Percentiles rank a stretch among this genome's conserved stretches.
These are phyloP conservation scores for Monoplex corrugatus DNA, from an alignment of 2,888 invertebrate genomes.

Conservation along the genomic window DNA sequence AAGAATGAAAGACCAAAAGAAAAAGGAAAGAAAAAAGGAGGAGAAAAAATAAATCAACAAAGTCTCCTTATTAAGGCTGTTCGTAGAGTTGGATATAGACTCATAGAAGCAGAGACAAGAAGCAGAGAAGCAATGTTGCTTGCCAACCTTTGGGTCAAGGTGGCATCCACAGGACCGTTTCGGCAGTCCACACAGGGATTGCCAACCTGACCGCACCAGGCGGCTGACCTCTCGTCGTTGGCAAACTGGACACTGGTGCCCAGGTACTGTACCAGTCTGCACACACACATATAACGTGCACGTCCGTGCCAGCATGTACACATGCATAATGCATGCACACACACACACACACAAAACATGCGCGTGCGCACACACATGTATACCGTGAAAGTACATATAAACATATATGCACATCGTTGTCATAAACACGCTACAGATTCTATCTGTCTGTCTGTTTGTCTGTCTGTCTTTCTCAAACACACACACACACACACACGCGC, in stretches of 20 bases:
- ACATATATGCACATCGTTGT: too few species aligned
- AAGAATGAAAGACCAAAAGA: too few species aligned
- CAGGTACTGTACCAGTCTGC: conserved; percentile 69
- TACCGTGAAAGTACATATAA: too few species aligned
- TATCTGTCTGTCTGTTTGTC: too few species aligned
- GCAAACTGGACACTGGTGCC: conserved; percentile 67
- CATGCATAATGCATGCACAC: neutral
- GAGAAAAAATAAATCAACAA: too few species aligned
- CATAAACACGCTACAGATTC: too few species aligned
- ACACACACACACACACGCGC: neutral
- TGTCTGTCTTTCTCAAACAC: too few species aligned
- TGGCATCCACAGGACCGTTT: neutral
- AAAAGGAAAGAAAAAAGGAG: too few species aligned
- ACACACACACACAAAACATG: neutral
- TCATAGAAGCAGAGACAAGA: too few species aligned
- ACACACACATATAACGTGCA: neutral
- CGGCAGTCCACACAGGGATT: conserved; percentile 61
- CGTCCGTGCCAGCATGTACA: neutral
- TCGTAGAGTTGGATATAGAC: too few species aligned
- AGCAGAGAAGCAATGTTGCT: neutral
- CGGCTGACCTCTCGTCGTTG: conserved; percentile 57
- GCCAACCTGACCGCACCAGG: conserved; percentile 62
- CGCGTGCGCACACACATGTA: too few species aligned
- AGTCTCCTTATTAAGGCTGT: too few species aligned
- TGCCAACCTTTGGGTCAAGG: neutral